Conservation (phyloP, 2,797 vertebrate species). For the Macropus fuliginosus region DNA sequence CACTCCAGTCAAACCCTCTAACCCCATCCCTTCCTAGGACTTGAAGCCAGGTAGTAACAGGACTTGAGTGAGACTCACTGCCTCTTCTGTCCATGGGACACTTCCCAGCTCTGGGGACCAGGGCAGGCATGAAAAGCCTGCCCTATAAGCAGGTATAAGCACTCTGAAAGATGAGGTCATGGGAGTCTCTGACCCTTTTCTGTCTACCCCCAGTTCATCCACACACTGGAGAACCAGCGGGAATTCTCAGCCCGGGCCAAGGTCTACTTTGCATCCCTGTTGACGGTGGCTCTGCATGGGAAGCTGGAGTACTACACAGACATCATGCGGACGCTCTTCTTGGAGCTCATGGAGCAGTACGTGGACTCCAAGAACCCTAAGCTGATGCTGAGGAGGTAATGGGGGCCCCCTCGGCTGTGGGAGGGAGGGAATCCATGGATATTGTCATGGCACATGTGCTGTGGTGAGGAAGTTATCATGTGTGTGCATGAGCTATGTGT, state of each 20-base stretch:
- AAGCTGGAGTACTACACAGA: constrained; percentile 99
- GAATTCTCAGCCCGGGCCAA: constrained; percentile 97
- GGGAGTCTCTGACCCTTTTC: fast-evolving
- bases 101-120: neutral
- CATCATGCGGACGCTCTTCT: constrained; percentile 96
- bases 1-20: no score
- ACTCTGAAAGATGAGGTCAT: neutral
- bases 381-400: constrained; percentile 96
- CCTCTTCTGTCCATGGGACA: neutral
- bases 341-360: constrained; percentile 97
- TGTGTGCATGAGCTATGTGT: neutral
- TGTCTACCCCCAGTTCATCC: constrained; percentile 90
- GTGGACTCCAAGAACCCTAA: constrained; percentile 99
- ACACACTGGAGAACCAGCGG: constrained; percentile 93
- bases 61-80: neutral
- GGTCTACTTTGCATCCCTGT: constrained; percentile 96
- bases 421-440: fast-evolving
- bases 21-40: neutral
- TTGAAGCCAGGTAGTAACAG: neutral
- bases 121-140: neutral
- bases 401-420: fast-evolving
- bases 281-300: constrained; percentile 97
- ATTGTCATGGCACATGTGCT: fast-evolving
- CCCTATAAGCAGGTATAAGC: no score
- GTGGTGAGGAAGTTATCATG: fast-evolving